Evolutionary conservation across 92 coral and sea anemone species (phyloP).

Genomic region (Epizoanthus rinbou): DNA sequence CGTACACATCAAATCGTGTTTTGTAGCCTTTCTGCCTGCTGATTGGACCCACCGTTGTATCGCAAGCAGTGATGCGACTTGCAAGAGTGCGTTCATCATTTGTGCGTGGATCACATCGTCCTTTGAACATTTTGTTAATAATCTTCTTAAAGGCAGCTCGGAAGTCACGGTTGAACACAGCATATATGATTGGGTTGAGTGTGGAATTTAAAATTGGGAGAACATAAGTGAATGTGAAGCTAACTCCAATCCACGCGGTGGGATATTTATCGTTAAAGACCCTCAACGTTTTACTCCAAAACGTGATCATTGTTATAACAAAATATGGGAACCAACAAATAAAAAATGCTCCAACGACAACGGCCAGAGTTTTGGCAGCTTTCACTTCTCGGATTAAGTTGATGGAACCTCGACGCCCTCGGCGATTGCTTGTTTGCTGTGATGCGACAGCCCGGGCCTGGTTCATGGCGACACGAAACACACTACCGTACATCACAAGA

Average conservation of each 20-base stretch:
- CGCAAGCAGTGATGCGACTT: conserved; percentile 4
- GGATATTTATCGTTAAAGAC: not conserved
- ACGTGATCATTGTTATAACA: conserved; percentile 50
- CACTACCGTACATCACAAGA: conserved; percentile 76
- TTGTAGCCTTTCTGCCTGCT: not conserved
- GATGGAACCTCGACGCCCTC: conserved; percentile 66
- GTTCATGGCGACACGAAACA: conserved; percentile 83
- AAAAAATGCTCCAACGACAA: conserved; percentile 87
- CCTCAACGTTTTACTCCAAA: conserved; percentile 47
- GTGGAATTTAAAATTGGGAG: conserved; percentile 77
- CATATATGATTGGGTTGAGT: conserved; percentile 80
- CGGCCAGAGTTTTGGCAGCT: conserved; percentile 92
- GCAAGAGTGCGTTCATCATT: conserved; percentile 15
- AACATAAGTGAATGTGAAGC: conserved; percentile 64
- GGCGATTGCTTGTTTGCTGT: conserved; percentile 56
- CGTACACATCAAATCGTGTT: conserved; percentile 20
- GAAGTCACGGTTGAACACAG: conserved; percentile 80
- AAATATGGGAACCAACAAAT: conserved; percentile 91
- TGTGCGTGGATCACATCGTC: not conserved
- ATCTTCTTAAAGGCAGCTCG: conserved; percentile 61
- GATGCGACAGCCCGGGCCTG: conserved; percentile 96
- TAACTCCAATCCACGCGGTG: conserved; percentile 31
- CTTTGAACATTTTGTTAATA: not conserved
- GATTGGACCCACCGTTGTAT: not conserved
- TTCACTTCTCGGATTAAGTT: conserved; percentile 84